These are phyloP conservation scores for Pandemis corylana DNA, from an alignment of 2,888 invertebrate genomes.

Conservation along the genomic window DNA sequence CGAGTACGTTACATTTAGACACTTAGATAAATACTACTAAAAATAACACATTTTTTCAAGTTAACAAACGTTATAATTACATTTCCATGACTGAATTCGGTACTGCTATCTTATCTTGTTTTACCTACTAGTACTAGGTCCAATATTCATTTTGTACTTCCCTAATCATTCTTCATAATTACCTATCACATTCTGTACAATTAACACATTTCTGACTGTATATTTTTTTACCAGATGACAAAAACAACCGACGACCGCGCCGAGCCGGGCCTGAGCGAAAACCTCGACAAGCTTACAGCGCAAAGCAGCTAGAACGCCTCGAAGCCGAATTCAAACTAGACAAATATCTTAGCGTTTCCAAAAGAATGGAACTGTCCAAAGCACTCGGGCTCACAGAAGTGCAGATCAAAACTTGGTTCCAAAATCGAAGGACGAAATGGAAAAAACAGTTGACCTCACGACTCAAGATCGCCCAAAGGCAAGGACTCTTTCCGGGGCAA, in stretches of 20 bases:
- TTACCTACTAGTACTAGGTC: too few species aligned
- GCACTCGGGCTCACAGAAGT: constrained; percentile 95
- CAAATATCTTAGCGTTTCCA: constrained; percentile 98
- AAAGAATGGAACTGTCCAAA: constrained; percentile 96
- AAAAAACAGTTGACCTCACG: constrained; percentile 97
- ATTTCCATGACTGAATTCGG: too few species aligned
- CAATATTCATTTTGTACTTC: too few species aligned
- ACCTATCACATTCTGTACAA: not conserved
- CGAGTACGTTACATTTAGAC: too few species aligned
- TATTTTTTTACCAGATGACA: constrained; percentile 86
- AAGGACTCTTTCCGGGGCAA: constrained; percentile 90
- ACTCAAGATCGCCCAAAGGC: constrained; percentile 94
- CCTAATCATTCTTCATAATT: not conserved
- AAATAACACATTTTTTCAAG: too few species aligned
- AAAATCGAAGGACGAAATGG: constrained; percentile 98
- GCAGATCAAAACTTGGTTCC: constrained; percentile 99
- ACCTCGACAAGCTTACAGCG: constrained; percentile 98
- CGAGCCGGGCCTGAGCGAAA: constrained; percentile 96
- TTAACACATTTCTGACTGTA: not conserved
- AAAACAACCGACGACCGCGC: constrained; percentile 91
- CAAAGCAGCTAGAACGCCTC: constrained; percentile 95
- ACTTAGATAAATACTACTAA: too few species aligned
- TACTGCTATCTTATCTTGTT: too few species aligned
- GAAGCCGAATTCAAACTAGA: constrained; percentile 98
- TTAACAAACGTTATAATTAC: too few species aligned